Percentiles rank a stretch among this genome's conserved stretches.
Conservation (phyloP, 2,113 vertebrate genomes). For the Bombycilla garrulus region DNA sequence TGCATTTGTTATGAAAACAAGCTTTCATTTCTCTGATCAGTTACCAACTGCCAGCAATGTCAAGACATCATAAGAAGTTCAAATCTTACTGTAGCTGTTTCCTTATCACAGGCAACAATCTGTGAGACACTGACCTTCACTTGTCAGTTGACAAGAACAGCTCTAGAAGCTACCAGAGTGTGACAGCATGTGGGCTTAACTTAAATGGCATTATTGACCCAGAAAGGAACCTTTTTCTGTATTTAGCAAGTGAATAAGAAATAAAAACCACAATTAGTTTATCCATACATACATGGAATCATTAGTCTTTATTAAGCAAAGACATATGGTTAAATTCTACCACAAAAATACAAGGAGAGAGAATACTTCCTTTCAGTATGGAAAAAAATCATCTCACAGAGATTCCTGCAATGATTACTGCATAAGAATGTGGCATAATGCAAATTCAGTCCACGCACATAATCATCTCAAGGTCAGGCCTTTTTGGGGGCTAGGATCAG, state of each 20-base stretch:
- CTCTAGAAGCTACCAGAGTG: constrained; percentile 40
- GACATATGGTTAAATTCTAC: neutral
- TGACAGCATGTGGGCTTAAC: constrained; percentile 27
- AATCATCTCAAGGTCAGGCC: neutral
- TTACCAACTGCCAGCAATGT: neutral
- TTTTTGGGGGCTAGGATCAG: neutral
- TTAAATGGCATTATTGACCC: constrained; percentile 64
- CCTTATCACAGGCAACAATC: constrained; percentile 10
- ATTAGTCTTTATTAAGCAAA: constrained; percentile 2
- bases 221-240: constrained; percentile 46
- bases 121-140: constrained; percentile 56
- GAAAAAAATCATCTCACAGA: neutral
- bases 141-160: neutral
- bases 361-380: neutral
- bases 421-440: neutral
- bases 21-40: neutral
- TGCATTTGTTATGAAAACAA: neutral
- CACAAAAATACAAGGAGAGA: neutral
- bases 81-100: neutral
- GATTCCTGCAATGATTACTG: neutral
- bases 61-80: neutral
- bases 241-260: neutral
- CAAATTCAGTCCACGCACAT: neutral
- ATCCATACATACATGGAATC: neutral
- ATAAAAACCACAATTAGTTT: neutral